Evolutionary conservation across 2,797 vertebrate genomes (phyloP).

Genomic region (Urosaurus nigricauda): DNA sequence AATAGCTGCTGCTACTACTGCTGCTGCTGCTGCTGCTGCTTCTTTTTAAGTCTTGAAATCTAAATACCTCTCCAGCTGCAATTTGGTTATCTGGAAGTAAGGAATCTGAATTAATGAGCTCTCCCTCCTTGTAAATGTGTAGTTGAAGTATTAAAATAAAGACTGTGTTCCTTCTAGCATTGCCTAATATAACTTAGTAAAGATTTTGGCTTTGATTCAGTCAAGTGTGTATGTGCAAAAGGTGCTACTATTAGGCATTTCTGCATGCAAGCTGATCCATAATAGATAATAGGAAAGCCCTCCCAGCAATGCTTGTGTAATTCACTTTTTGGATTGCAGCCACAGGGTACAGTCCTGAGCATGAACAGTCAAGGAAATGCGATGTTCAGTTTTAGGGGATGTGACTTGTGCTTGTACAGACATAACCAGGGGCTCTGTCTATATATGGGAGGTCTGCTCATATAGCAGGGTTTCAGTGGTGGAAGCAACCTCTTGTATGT

Average conservation of each 20-base stretch:
- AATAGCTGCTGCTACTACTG: neutral
- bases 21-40: neutral
- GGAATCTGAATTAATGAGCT: neutral
- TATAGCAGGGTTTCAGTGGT: neutral
- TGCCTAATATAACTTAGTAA: conserved; percentile 11
- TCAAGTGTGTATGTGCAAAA: conserved; percentile 10
- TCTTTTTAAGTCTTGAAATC: conserved; percentile 14
- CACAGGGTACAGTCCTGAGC: neutral
- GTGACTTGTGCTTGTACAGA: neutral
- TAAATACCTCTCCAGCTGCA: conserved; percentile 18
- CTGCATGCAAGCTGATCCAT: neutral
- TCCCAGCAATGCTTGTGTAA: neutral
- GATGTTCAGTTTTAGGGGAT: neutral
- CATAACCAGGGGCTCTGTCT: neutral
- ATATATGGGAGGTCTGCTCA: neutral
- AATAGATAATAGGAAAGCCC: conserved; percentile 9
- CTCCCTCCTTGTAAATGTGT: neutral
- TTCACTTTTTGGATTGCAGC: neutral
- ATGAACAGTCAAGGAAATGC: neutral
- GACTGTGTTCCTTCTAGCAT: neutral
- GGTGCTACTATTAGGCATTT: conserved; percentile 2
- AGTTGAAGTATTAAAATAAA: conserved; percentile 9
- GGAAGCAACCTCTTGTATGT: neutral
- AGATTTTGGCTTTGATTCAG: conserved; percentile 12
- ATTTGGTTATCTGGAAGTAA: conserved; percentile 16